A percentile compares a stretch with the other conserved stretches of the same genome.
phyloP scores from a whole-genome alignment of 2,888 invertebrate genomes.

The Acrobasis repandana region DNA sequence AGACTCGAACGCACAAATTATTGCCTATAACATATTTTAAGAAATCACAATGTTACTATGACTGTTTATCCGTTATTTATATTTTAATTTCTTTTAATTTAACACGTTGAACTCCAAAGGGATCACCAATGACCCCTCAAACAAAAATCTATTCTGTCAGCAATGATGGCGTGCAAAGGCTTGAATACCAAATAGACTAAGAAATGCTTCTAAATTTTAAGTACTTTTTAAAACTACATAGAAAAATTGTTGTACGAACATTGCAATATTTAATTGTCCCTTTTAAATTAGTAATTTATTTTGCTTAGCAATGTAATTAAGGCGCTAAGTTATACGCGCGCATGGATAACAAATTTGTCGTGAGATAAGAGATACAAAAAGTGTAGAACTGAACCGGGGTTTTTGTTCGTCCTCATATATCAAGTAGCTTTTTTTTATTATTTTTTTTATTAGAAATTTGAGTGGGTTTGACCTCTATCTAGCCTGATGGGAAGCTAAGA shows the following conservation, averaged over 20 bases:
- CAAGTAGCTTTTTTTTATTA: neutral
- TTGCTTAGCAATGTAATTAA: slow-evolving; percentile 1
- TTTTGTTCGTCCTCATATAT: neutral
- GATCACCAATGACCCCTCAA: no score
- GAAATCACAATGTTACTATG: neutral
- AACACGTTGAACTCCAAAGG: no score
- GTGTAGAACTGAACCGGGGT: neutral
- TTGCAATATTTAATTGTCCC: slow-evolving; percentile 8
- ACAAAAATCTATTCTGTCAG: no score
- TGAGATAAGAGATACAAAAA: slow-evolving; percentile 6
- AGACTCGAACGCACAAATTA: neutral
- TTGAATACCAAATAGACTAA: no score
- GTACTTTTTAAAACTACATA: neutral
- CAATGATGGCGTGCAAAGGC: no score
- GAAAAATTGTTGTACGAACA: neutral
- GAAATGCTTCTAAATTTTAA: no score
- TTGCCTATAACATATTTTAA: neutral
- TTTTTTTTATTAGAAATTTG: no score
- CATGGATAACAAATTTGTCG: slow-evolving; percentile 11
- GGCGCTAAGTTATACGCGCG: slow-evolving; percentile 11
- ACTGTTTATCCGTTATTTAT: neutral
- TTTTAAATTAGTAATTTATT: slow-evolving; percentile 12
- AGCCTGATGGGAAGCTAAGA: no score
- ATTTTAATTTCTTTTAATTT: no score
- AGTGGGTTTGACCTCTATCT: no score